Evolutionary conservation across 2,888 invertebrate genomes (phyloP), one percentile per base, ranked within the genome.

Genomic region (Elegia similella): DNA sequence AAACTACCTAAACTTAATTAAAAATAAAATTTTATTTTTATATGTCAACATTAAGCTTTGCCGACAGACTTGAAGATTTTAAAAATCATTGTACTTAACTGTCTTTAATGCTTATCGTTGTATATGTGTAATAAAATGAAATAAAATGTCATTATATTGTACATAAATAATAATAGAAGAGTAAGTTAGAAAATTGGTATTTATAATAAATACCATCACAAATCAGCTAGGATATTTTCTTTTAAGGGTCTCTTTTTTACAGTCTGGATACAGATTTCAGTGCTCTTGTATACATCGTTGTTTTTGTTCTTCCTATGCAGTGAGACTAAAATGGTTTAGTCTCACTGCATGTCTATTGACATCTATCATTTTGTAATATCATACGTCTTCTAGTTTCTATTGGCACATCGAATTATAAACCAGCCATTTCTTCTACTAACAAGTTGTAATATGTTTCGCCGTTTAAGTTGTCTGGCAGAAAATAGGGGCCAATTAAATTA

Each of bases 401-500:
- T 1, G 7, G 7, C 1, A 32, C 32, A 8, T 32, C 32, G 32
- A 32, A 8, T 32, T 7, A 32, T 6, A 32, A 32, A 32, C 7
- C 32, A 32, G 32, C 6, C 1, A 32, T 32, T 32, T 32, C 32
- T 32, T 32, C 32, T 32, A n/a, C 34, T 10, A 34, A 34, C 8
- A 34, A 34, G 34, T 10, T 34, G 10, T 10, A 34, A 10, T 34
- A 34, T 0, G 1, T 10, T 10, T 34, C 10, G 34, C 34, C 10
- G 2, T 34, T 34, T 10, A 34, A 34, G 2, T 34, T 34, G 0
- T 34, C 10, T 34, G 34, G 34, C 10, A 34, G 34, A 10, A 34
- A 34, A 34, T 69, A 13, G 69, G 68, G 16, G 69, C 34, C 34
- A 34, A 34, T 34, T 34, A 34, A 34, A 34, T 34, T 34, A 10